Base-by-base conservation (phyloP, 2,888 invertebrate species). In the Hydropsyche betteni region DNA sequence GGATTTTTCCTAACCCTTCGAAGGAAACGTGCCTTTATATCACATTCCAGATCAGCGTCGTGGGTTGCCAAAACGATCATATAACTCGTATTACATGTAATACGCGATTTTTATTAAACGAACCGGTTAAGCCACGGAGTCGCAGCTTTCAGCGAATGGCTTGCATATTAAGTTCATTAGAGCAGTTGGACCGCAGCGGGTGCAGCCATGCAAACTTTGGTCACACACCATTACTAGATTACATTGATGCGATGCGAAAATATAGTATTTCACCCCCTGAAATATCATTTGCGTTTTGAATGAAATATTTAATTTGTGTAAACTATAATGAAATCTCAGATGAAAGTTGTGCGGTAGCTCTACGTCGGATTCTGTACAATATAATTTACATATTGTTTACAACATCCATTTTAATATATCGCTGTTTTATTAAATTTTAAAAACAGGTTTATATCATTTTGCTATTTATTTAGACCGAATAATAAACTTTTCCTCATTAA, bases 121-220 rank as follows among this genome's bases (percentile, higher is more conserved):
- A 16, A 50, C 33, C 50, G 69, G 44, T 64, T 33, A n/a, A 6
- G 14, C 69, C 14, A 50, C 50, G 16, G 50, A 51, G 51, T 69
- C 50, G 69, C 14, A 12, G 69, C 69, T 16, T 44, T 69, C 16
- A 50, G 69, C 51, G 50, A 44, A 16, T 50, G 69, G 44, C 51
- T 36, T 51, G 69, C 69, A 69, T 69, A 69, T 69, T 69, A 69
- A 69, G 69, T 69, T 69, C 69, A 69, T 69, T 69, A 69, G 69
- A 69, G 50, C 69, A 69, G 69, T 51, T 64, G 51, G 44, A 69
- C 69, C 34, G 64, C 36, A 34, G 10, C 36, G 64, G 34, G 14
- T 64, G 64, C 64, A 64, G 36, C 34, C 64, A 34, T 64, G 64
- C 64, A 64, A 34, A 64, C 64, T 36, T n/a, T 36, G 12, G 36